A percentile compares a stretch with the other conserved stretches of the same genome.
Conservation (phyloP, 2,888 invertebrate species). For the Gastrophysa polygoni region DNA sequence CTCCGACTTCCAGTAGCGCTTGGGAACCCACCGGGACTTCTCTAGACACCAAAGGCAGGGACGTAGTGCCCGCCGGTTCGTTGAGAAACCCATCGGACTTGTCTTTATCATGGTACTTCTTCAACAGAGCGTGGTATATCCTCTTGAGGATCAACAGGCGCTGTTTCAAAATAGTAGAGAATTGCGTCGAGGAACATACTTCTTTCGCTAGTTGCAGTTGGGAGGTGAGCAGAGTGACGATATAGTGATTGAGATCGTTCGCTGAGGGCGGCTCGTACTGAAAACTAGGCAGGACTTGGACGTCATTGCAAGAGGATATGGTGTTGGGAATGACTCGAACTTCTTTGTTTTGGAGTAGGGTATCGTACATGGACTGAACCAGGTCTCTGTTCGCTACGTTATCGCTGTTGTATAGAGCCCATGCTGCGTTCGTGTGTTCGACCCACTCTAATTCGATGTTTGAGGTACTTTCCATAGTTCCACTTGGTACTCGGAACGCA, state of each 20-base stretch:
- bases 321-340: constrained; percentile 52
- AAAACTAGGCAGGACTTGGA: constrained; percentile 60
- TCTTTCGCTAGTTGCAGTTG: constrained; percentile 63
- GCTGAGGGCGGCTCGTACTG: constrained; percentile 59
- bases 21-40: constrained; percentile 56
- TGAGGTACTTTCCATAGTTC: constrained; percentile 41
- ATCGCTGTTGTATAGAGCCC: constrained; percentile 66
- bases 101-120: constrained; percentile 62
- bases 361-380: constrained; percentile 62
- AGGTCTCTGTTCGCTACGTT: constrained; percentile 62
- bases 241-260: constrained; percentile 62
- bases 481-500: not conserved
- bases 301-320: constrained; percentile 51
- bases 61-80: constrained; percentile 29
- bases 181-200: constrained; percentile 64
- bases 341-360: constrained; percentile 63
- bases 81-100: constrained; percentile 39
- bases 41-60: constrained; percentile 30
- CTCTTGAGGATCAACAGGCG: constrained; percentile 63
- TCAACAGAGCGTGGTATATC: constrained; percentile 63
- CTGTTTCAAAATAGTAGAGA: constrained; percentile 63
- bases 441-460: constrained; percentile 60
- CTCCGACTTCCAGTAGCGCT: constrained; percentile 66
- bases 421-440: constrained; percentile 64
- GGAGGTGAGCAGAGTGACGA: constrained; percentile 60